These are phyloP conservation scores for Cyrtonyx montezumae DNA, from an alignment of 2,113 vertebrate species.

Conservation along the genomic window DNA sequence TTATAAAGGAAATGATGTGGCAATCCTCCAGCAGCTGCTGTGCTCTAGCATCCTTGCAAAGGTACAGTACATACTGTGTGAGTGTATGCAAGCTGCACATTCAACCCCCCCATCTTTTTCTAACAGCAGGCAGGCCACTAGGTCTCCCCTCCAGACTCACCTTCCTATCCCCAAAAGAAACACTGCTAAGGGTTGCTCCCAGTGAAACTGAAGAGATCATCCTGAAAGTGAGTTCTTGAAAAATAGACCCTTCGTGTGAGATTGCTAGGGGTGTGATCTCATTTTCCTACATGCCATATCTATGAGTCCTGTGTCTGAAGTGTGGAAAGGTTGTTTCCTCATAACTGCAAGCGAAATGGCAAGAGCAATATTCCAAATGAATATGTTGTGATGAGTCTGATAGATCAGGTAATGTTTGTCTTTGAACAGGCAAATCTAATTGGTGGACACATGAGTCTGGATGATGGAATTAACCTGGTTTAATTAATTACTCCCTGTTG, in stretches of 20 bases:
- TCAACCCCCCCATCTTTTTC: neutral
- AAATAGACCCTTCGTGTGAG: neutral
- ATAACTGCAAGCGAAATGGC: neutral
- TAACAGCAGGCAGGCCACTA: neutral
- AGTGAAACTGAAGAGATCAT: neutral
- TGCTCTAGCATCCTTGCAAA: neutral
- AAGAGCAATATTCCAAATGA: neutral
- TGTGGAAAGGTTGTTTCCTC: neutral
- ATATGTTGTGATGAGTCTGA: neutral
- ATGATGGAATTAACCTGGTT: conserved; percentile 1
- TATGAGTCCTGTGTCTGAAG: neutral
- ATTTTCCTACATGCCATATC: neutral
- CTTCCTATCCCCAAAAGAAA: neutral
- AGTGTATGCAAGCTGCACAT: accelerated
- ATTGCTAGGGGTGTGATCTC: accelerated
- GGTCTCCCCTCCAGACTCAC: neutral
- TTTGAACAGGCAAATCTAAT: neutral
- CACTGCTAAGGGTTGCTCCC: neutral
- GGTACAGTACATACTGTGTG: accelerated
- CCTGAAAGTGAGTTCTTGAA: neutral
- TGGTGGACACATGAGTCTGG: neutral
- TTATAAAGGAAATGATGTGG: conserved; percentile 33
- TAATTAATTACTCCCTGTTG: conserved; percentile 10
- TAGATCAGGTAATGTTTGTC: neutral
- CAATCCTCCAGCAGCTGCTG: conserved; percentile 6